Base-by-base conservation (phyloP, 1,140 invertebrate species). In the Pseudomyrmex pallidus region DNA sequence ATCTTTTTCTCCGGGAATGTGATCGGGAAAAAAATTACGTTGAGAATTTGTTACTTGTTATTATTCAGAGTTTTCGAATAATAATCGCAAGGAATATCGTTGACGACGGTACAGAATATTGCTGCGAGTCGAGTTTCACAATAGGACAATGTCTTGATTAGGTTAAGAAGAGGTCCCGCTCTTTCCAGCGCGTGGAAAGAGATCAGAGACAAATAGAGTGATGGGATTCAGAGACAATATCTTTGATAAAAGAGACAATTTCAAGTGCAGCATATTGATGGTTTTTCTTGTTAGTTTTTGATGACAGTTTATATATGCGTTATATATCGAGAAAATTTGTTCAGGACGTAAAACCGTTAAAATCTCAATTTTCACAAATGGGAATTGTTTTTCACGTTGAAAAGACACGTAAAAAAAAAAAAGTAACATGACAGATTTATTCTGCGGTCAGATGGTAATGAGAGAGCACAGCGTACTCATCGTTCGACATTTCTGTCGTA, bases 131-230 rank as follows among this genome's bases (percentile, higher is more conserved):
- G 44, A 80, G n/a, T 20, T 70, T 35, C 35, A 12, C 20, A 46
- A 8, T 70, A 70, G 54, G 66, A 80, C 54, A 52, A 10, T 67
- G 62, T 80, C 76, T 59, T 59, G 48, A 57, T 68, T 78, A 80
- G 76, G 66, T 66, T 80, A 80, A 80, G 13, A 59, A n/a, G 20
- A 66, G n/a, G 70, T 44, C 44, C 54, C 76, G 76, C 70, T 54
- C 76, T 70, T 80, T 80, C 12, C 44, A 54, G 12, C 66, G 76
- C 66, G 66, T 61, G 76, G 76, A 70, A 54, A 15, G 66, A 59
- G n/a, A n/a, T n/a, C n/a, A n/a, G n/a, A n/a, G n/a, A n/a, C n/a
- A n/a, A n/a, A n/a, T n/a, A n/a, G n/a, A n/a, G n/a, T n/a, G 64
- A 70, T 46, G 5, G 22, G 54, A 7, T 70, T 17, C 10, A 25